These are phyloP conservation scores for Xiphydria camelus DNA, from an alignment of 2,888 invertebrate species.

Conservation along the genomic window DNA sequence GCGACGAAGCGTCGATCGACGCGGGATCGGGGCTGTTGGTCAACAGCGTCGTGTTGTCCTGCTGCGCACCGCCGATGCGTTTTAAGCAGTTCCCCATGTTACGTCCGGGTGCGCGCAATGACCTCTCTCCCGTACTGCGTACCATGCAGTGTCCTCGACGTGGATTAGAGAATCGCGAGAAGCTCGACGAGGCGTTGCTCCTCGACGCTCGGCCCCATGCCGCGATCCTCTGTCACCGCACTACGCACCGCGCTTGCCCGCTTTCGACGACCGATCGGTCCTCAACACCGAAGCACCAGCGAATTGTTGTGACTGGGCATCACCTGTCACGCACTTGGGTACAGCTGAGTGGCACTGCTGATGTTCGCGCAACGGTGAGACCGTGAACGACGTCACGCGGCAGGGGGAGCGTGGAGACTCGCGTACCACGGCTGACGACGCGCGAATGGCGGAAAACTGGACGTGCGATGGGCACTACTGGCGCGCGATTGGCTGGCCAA, in stretches of 20 bases:
- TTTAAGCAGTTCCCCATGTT: slow-evolving; percentile 75
- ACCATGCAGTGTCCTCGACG: slow-evolving; percentile 20
- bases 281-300: not conserved
- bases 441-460: too few species aligned
- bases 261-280: not conserved
- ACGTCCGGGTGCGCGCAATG: slow-evolving; percentile 13
- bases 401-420: too few species aligned
- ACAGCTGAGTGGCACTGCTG: too few species aligned
- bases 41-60: slow-evolving; percentile 51
- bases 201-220: not conserved
- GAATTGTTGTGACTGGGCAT: slow-evolving; percentile 1
- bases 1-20: slow-evolving; percentile 43
- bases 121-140: slow-evolving; percentile 11
- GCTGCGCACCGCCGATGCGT: slow-evolving; percentile 56
- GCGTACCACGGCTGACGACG: too few species aligned
- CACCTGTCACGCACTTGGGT: not conserved
- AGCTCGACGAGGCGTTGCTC: slow-evolving; percentile 17
- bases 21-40: slow-evolving; percentile 46
- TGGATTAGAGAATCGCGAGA: slow-evolving; percentile 25
- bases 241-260: not conserved
- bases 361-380: too few species aligned
- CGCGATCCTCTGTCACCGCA: too few species aligned
- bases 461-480: too few species aligned
- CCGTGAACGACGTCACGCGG: too few species aligned
- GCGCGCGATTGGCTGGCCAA: too few species aligned